phyloP scores from a whole-genome alignment of 2,113 vertebrate species.

The Cinclus cinclus region DNA sequence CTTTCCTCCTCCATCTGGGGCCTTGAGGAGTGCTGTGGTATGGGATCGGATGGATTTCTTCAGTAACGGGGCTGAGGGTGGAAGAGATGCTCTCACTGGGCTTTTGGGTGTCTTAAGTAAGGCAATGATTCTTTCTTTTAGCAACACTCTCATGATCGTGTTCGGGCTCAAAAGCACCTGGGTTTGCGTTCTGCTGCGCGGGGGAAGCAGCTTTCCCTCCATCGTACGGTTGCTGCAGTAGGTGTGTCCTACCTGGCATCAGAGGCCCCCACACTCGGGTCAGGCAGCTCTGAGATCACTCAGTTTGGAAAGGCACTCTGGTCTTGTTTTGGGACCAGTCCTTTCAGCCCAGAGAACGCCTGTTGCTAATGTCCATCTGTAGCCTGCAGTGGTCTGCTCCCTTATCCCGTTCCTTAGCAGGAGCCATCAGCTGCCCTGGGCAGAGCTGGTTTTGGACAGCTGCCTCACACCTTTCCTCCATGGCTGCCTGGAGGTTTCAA shows the following conservation, averaged over 20 bases:
- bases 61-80: not conserved
- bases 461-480: not conserved
- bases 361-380: not conserved
- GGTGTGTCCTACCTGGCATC: not conserved
- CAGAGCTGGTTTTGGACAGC: not conserved
- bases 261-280: accelerated
- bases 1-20: constrained; percentile 20
- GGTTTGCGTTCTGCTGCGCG: not conserved
- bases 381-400: not conserved
- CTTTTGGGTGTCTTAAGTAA: not conserved
- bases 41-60: not conserved
- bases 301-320: accelerated
- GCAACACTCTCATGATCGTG: accelerated
- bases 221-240: accelerated
- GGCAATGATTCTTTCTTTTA: not conserved
- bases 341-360: not conserved
- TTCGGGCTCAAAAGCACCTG: not conserved
- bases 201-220: not conserved
- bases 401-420: not conserved
- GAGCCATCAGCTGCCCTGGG: not conserved
- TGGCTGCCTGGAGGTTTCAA: not conserved
- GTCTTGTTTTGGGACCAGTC: not conserved
- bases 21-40: not conserved
- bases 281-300: accelerated
- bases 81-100: not conserved